Conservation (phyloP, 2,113 vertebrate species). For the Eupsittula cactorum region DNA sequence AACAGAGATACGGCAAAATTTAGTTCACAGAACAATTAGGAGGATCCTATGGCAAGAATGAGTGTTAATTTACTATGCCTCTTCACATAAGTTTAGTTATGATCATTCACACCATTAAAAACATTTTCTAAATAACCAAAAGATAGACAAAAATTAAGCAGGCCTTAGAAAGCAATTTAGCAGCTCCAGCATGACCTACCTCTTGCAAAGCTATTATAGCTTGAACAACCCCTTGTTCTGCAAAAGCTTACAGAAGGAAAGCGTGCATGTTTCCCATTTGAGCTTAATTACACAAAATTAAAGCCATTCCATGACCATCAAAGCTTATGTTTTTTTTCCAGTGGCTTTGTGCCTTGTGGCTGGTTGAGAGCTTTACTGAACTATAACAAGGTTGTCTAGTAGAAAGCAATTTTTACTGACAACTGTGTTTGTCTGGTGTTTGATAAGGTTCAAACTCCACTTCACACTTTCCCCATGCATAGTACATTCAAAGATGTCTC, state of each 20-base stretch:
- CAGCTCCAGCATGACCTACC: background rate
- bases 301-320: background rate
- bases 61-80: background rate
- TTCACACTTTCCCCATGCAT: background rate
- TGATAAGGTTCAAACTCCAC: background rate
- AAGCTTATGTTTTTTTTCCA: background rate
- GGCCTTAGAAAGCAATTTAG: background rate
- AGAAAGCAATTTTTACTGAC: background rate
- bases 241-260: background rate
- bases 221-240: background rate
- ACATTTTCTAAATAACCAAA: background rate
- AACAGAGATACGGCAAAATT: background rate
- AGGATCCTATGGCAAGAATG: background rate
- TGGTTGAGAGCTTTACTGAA: background rate
- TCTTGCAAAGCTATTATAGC: background rate
- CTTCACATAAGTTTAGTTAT: background rate
- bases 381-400: background rate
- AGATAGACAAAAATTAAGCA: background rate
- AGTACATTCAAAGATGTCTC: background rate
- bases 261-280: background rate
- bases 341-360: background rate
- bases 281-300: conserved; percentile 21
- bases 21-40: background rate
- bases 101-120: background rate
- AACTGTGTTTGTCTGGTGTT: background rate